Base-by-base conservation (phyloP, 2,113 vertebrate genomes). In the Lophotis ruficrista region DNA sequence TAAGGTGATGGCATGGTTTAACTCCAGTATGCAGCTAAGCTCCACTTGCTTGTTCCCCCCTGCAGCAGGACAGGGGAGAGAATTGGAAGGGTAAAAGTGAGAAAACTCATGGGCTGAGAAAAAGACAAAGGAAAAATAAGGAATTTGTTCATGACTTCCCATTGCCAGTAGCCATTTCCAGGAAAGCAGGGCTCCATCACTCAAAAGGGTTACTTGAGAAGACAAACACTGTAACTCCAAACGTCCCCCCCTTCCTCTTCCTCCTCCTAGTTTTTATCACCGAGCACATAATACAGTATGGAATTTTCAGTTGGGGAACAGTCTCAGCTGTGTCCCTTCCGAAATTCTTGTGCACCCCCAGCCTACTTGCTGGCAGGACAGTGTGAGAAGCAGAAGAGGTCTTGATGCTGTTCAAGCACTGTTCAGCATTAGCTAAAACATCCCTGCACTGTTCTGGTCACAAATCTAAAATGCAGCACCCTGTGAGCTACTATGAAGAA, bases 221-320 rank as follows among this genome's bases (percentile, higher is more conserved):
- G 27, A 65, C 8, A 82, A 65, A 19, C 1, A 1, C 9, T 1
- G 0, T 54, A 12, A 83, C 17, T 69, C 38, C 16, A 10, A 77
- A 56, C 0, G 1, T 41, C 21, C 24, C 10, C 7, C 6, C 3
- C 7, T 38, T 84, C 25, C 9, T 77, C 25, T 7, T 77, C 4
- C 14, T 24, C 5, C 37, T 54, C 31, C 25, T 16, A 38, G 57
- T 4, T 84, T 45, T 91, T 30, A 12, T 9, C 60, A 37, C 51
- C 47, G 14, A 48, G n/a, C 13, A 11, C 2, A 2, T n/a, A 5
- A 13, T n/a, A 35, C 0, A 1, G 31, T 28, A 1, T 65, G 57
- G 38, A 4, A 51, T 66, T 45, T 72, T 21, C 37, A n/a, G 27
- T 4, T 72, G 19, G 33, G 31, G 31, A 72, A 18, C 64, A 61